phyloP scores from a whole-genome alignment of 2,888 invertebrate genomes.

The Dolichopus griseipennis region DNA sequence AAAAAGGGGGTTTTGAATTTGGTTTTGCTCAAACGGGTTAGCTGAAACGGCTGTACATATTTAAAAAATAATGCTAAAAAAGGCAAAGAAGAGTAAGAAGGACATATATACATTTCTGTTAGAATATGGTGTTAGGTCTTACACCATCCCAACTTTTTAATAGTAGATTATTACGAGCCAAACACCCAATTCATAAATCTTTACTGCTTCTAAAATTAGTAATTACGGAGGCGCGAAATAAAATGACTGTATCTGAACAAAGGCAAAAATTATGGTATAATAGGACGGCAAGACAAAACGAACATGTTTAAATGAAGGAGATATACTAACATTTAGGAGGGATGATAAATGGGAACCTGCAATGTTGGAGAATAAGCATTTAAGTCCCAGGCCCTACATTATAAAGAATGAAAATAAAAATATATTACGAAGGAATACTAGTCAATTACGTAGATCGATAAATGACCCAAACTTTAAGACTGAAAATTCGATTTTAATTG shows the following conservation, averaged over 20 bases:
- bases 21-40: slow-evolving; percentile 15
- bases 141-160: slow-evolving; percentile 19
- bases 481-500: too few species aligned
- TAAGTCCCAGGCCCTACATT: too few species aligned
- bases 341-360: too few species aligned
- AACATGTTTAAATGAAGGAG: neutral
- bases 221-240: neutral
- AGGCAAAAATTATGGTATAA: too few species aligned
- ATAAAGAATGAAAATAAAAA: too few species aligned
- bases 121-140: slow-evolving; percentile 16
- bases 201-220: slow-evolving; percentile 14
- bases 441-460: too few species aligned
- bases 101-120: slow-evolving; percentile 16
- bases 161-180: slow-evolving; percentile 15
- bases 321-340: neutral
- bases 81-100: slow-evolving; percentile 14
- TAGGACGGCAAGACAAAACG: neutral
- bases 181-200: slow-evolving; percentile 16
- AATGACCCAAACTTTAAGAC: too few species aligned
- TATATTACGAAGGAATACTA: too few species aligned
- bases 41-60: slow-evolving; percentile 15
- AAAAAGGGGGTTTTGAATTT: slow-evolving; percentile 17
- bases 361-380: neutral
- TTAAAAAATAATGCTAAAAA: slow-evolving; percentile 15
- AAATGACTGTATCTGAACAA: slow-evolving; percentile 13